Percentiles rank a stretch among this genome's conserved stretches.
phyloP scores from a whole-genome alignment of 2,888 invertebrate genomes.

The Protophormia terraenovae region DNA sequence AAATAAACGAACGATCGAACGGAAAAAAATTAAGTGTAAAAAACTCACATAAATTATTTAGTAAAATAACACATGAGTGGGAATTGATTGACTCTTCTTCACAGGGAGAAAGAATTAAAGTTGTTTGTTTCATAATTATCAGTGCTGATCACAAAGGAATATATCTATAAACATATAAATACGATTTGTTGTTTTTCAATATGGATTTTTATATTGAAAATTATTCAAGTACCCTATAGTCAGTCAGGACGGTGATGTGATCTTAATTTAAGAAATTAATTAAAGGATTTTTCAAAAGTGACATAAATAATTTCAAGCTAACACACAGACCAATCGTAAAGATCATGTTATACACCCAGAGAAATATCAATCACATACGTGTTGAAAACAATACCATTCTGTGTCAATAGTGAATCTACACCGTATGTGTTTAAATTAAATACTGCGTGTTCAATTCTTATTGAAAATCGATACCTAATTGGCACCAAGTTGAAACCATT shows the following conservation, averaged over 20 bases:
- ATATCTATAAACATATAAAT: neutral
- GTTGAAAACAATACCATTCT: too few relatives aligned
- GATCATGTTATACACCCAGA: too few relatives aligned
- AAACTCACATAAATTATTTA: conserved; percentile 58
- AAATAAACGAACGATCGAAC: too few relatives aligned
- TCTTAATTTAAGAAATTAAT: neutral
- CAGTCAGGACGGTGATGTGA: neutral
- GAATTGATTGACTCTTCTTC: conserved; percentile 62
- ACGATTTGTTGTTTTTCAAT: neutral
- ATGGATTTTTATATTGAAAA: neutral
- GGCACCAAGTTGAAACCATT: too few relatives aligned
- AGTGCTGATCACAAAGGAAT: conserved; percentile 25
- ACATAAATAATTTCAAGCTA: too few relatives aligned
- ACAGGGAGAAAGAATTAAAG: conserved; percentile 28
- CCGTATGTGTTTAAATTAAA: too few relatives aligned
- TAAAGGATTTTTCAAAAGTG: too few relatives aligned
- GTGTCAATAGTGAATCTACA: too few relatives aligned
- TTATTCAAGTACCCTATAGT: neutral
- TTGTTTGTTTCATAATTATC: conserved; percentile 51
- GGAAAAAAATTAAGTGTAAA: conserved; percentile 34
- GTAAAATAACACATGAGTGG: conserved; percentile 57
- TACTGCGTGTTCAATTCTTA: too few relatives aligned
- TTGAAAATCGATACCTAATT: too few relatives aligned
- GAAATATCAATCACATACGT: too few relatives aligned
- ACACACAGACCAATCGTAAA: too few relatives aligned